These are phyloP conservation scores for Ellobium chinense DNA, from an alignment of 2,888 invertebrate species.

Conservation along the genomic window DNA sequence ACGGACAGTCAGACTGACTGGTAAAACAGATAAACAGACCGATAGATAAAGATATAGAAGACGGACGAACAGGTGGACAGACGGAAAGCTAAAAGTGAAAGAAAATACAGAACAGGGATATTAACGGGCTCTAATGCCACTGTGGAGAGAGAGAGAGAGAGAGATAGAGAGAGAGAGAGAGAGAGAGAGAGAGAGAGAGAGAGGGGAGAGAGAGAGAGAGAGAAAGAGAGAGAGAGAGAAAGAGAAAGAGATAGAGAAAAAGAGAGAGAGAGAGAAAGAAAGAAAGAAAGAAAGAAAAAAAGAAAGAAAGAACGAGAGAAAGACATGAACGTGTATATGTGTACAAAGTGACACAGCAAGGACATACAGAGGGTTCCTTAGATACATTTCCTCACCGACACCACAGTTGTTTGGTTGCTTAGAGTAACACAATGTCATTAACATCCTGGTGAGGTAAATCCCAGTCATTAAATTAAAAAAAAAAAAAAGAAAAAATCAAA, in stretches of 20 bases:
- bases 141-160: background rate
- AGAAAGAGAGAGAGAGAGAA: constrained; percentile 12
- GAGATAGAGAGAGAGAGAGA: background rate
- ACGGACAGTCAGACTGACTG: background rate
- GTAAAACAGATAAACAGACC: background rate
- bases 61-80: background rate
- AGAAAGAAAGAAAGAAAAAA: background rate
- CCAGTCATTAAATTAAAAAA: too few species aligned
- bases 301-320: background rate
- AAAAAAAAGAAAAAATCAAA: too few species aligned
- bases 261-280: constrained; percentile 2
- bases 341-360: too few species aligned
- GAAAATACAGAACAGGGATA: background rate
- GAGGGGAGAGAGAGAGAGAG: constrained; percentile 2
- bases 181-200: background rate
- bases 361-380: too few species aligned
- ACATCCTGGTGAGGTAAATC: too few species aligned
- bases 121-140: too few species aligned
- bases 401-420: too few species aligned
- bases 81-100: background rate
- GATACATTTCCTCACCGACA: too few species aligned
- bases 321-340: too few species aligned
- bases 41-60: background rate
- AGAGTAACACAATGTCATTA: too few species aligned
- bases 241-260: background rate